Conservation (phyloP, 1,140 invertebrate species). For the Venturia canescens region DNA sequence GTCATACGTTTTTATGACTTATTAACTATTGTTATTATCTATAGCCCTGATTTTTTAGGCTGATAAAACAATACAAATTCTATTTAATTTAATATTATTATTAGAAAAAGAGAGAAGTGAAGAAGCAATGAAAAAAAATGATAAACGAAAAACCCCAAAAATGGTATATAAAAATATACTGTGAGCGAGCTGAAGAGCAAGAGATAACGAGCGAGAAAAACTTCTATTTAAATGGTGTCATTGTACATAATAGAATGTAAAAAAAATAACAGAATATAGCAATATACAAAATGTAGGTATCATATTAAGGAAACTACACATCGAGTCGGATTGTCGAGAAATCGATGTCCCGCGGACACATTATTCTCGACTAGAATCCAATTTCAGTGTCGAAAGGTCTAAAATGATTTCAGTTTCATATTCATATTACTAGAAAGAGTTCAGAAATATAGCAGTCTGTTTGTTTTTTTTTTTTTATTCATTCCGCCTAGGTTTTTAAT, state of each 20-base stretch:
- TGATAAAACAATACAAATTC: constrained; percentile 48
- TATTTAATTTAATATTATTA: constrained; percentile 73
- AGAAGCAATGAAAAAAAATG: constrained; percentile 51
- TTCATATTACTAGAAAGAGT: too few relatives aligned
- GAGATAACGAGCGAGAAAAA: constrained; percentile 47
- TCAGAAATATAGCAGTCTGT: too few relatives aligned
- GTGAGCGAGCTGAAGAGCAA: too few relatives aligned
- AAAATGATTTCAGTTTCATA: too few relatives aligned
- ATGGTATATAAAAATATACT: constrained; percentile 37
- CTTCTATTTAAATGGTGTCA: constrained; percentile 71
- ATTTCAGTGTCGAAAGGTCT: too few relatives aligned
- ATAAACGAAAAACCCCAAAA: constrained; percentile 26
- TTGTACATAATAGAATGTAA: constrained; percentile 74
- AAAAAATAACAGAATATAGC: constrained; percentile 51
- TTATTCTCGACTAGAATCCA: too few relatives aligned
- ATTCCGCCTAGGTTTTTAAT: too few relatives aligned
- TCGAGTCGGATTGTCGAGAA: not conserved
- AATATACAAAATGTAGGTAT: constrained; percentile 55
- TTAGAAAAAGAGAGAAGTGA: constrained; percentile 37
- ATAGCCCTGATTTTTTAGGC: constrained; percentile 52
- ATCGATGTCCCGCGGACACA: too few relatives aligned
- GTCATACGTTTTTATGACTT: constrained; percentile 58
- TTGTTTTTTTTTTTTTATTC: too few relatives aligned
- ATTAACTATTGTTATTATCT: constrained; percentile 56
- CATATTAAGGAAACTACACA: constrained; percentile 26